A percentile compares a stretch with the other conserved stretches of the same genome.
Evolutionary conservation across 2,888 invertebrate species (phyloP).

Genomic region (Apodemia hepburni): DNA sequence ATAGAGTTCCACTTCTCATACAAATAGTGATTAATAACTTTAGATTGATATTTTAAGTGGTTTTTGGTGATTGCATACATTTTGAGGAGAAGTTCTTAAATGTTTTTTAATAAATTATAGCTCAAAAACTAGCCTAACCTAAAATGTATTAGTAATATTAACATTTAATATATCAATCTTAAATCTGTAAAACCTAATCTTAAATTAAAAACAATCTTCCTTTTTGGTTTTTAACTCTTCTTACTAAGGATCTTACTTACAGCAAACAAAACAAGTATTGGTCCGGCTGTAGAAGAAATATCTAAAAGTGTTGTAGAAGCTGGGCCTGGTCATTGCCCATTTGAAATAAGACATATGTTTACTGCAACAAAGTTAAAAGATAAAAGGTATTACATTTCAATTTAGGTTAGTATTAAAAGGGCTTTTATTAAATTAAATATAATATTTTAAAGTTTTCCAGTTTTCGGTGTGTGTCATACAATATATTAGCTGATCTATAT

Average conservation of each 20-base stretch:
- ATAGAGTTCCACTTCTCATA: too few species aligned
- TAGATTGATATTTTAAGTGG: too few species aligned
- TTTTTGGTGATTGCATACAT: too few species aligned
- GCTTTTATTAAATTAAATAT: slow-evolving; percentile 4
- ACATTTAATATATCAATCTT: too few species aligned
- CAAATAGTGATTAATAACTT: too few species aligned
- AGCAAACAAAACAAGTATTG: slow-evolving; percentile 47
- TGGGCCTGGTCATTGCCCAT: slow-evolving; percentile 90
- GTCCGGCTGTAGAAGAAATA: slow-evolving; percentile 82
- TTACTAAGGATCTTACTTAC: slow-evolving; percentile 43
- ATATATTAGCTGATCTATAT: slow-evolving; percentile 95
- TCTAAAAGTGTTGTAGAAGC: slow-evolving; percentile 82
- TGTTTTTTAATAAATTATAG: too few species aligned
- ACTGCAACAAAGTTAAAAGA: slow-evolving; percentile 79
- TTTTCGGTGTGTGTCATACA: slow-evolving; percentile 92
- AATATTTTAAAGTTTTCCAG: slow-evolving; percentile 56
- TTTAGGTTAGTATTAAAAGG: background rate
- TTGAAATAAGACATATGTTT: slow-evolving; percentile 88
- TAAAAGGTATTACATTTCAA: slow-evolving; percentile 63
- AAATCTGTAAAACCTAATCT: too few species aligned
- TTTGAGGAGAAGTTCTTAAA: too few species aligned
- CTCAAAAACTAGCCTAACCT: too few species aligned
- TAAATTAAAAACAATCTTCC: too few species aligned
- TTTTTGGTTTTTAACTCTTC: too few species aligned
- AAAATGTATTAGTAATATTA: too few species aligned